phyloP scores from a whole-genome alignment of 35 echinoderm and acorn worm species.

The Chiridota heheva region DNA sequence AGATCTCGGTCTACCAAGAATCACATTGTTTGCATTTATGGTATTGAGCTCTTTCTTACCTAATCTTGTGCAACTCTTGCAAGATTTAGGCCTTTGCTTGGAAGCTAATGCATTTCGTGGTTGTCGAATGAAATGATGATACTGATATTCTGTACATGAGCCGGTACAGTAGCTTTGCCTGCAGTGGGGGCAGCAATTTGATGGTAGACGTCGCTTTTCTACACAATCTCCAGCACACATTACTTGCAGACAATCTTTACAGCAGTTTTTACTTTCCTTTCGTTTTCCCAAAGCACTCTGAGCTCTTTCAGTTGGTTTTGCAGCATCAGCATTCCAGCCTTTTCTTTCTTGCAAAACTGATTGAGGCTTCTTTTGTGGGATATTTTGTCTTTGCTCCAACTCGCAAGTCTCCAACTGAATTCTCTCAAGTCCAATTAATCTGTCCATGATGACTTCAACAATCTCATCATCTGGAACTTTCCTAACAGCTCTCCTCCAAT shows the following conservation, averaged over 20 bases:
- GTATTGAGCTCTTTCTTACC: slow-evolving; percentile 28
- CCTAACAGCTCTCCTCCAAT: slow-evolving; percentile 73
- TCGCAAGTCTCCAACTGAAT: slow-evolving; percentile 73
- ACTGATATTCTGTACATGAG: slow-evolving; percentile 82
- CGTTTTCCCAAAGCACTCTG: slow-evolving; percentile 54
- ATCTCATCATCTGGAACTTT: slow-evolving; percentile 60
- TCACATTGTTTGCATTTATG: slow-evolving; percentile 72
- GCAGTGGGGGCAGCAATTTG: slow-evolving; percentile 62
- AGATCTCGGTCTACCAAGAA: slow-evolving; percentile 86
- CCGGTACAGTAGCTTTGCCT: slow-evolving; percentile 68
- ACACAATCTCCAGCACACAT: slow-evolving; percentile 81
- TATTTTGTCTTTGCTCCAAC: slow-evolving; percentile 58
- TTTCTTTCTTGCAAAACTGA: slow-evolving; percentile 76
- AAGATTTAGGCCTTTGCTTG: slow-evolving; percentile 70
- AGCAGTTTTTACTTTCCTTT: slow-evolving; percentile 68
- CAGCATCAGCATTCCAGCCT: slow-evolving; percentile 81
- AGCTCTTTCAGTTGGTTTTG: slow-evolving; percentile 80
- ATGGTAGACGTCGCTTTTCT: neutral
- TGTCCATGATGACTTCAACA: slow-evolving; percentile 61
- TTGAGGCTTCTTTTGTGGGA: slow-evolving; percentile 38
- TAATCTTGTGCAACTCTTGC: slow-evolving; percentile 54
- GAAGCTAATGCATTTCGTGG: slow-evolving; percentile 42
- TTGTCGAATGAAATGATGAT: slow-evolving; percentile 69
- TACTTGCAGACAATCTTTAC: slow-evolving; percentile 54
- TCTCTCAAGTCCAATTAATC: slow-evolving; percentile 89